Conservation (phyloP, 2,888 invertebrate species). For the Chalcosyrphus nemorum region DNA sequence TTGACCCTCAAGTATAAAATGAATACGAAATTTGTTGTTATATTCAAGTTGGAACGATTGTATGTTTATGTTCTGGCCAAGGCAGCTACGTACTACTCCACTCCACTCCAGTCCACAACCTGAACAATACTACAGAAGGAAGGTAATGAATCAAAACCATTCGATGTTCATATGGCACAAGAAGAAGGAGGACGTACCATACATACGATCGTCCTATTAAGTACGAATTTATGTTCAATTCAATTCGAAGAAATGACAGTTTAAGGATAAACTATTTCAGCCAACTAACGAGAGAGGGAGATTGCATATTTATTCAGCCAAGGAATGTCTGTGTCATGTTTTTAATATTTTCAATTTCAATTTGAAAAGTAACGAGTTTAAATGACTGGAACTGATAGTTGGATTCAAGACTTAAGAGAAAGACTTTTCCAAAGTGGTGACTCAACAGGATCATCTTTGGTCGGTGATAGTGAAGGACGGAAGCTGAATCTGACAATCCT, state of each 20-base stretch:
- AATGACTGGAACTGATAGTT: too few relatives aligned
- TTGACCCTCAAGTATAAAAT: slow-evolving; percentile 73
- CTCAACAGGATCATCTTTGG: too few relatives aligned
- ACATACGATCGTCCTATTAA: slow-evolving; percentile 58
- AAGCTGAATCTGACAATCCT: too few relatives aligned
- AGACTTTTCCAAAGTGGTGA: too few relatives aligned
- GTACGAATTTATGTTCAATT: slow-evolving; percentile 69
- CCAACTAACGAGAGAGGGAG: slow-evolving; percentile 14
- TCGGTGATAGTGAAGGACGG: too few relatives aligned
- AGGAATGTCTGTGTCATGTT: slow-evolving; percentile 1
- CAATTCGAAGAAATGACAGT: slow-evolving; percentile 52
- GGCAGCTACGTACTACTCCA: background rate
- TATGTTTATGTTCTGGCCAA: slow-evolving; percentile 18
- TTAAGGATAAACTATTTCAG: slow-evolving; percentile 15
- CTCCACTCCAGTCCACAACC: slow-evolving; percentile 1
- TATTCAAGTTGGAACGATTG: slow-evolving; percentile 57
- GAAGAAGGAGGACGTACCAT: slow-evolving; percentile 5
- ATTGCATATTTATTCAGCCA: slow-evolving; percentile 13
- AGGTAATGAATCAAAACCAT: slow-evolving; percentile 56
- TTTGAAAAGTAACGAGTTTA: too few relatives aligned
- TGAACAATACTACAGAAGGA: slow-evolving; percentile 26
- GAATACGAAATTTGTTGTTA: slow-evolving; percentile 70
- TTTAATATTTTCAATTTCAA: slow-evolving; percentile 20
- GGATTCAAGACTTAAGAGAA: too few relatives aligned
- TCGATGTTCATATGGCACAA: background rate